Evolutionary conservation across 2,797 vertebrate genomes (phyloP).

Genomic region (Steatocranus sp.): DNA sequence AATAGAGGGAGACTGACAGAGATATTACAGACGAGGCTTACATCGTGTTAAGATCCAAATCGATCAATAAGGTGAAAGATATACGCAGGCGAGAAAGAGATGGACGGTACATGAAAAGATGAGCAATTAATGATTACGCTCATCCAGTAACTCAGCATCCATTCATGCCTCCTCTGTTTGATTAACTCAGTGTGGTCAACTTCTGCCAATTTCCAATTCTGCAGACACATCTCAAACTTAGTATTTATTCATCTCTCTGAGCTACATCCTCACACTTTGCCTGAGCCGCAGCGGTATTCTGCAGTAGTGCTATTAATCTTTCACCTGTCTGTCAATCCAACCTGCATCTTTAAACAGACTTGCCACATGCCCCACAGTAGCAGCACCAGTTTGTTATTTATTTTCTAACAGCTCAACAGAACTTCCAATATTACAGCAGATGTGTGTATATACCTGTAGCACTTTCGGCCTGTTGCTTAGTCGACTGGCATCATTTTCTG

Average conservation of each 20-base stretch:
- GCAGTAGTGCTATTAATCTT: not conserved
- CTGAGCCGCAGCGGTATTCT: not conserved
- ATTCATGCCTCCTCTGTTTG: not conserved
- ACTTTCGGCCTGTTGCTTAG: not conserved
- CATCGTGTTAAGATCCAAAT: not conserved
- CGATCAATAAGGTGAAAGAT: not conserved
- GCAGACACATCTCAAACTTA: not conserved
- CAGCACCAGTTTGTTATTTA: not conserved
- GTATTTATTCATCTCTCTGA: not conserved
- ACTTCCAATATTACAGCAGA: not conserved
- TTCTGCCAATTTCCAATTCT: not conserved
- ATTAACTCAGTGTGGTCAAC: not conserved
- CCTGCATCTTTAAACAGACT: not conserved
- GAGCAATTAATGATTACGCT: not conserved
- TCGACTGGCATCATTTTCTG: not conserved
- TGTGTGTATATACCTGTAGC: not conserved
- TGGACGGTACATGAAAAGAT: not conserved
- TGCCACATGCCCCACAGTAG: not conserved
- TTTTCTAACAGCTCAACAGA: not conserved
- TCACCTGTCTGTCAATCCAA: constrained; percentile 3
- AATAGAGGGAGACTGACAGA: not conserved
- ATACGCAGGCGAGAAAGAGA: not conserved
- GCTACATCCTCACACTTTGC: not conserved
- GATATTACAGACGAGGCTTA: not conserved
- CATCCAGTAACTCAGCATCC: not conserved